phyloP scores from a whole-genome alignment of 2,888 invertebrate species.

The Cephalotes varians region DNA sequence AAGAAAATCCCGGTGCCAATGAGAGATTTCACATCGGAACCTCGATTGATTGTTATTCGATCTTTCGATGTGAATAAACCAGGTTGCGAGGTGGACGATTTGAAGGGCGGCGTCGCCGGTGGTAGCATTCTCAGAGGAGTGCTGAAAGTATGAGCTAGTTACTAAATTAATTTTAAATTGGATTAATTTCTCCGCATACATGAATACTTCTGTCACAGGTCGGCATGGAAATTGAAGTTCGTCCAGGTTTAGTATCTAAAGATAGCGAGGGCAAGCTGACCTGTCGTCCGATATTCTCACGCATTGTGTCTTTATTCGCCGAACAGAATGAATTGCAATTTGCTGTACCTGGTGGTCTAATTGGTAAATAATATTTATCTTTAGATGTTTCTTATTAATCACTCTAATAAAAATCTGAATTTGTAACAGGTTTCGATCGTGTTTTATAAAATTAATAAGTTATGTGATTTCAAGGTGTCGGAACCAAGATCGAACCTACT shows the following conservation, averaged over 20 bases:
- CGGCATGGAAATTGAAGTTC: constrained; percentile 99
- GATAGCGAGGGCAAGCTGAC: constrained; percentile 98
- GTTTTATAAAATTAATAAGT: constrained; percentile 1
- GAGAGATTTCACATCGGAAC: constrained; percentile 97
- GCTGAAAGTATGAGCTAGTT: constrained; percentile 88
- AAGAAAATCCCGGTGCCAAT: constrained; percentile 99
- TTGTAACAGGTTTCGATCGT: background rate
- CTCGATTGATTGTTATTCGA: constrained; percentile 97
- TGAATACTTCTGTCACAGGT: constrained; percentile 86
- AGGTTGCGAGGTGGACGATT: constrained; percentile 98
- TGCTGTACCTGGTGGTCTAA: constrained; percentile 99
- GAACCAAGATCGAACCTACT: constrained; percentile 99
- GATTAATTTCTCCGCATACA: background rate
- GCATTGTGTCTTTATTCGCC: constrained; percentile 98
- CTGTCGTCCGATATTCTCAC: constrained; percentile 98
- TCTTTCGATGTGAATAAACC: constrained; percentile 99
- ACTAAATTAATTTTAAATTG: background rate
- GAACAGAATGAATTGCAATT: constrained; percentile 99
- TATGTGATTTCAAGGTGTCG: constrained; percentile 90
- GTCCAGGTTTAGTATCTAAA: constrained; percentile 99
- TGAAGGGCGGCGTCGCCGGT: constrained; percentile 99
- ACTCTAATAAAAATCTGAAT: background rate
- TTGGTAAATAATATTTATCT: constrained; percentile 87
- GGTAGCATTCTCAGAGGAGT: constrained; percentile 99
- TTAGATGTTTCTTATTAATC: background rate